phyloP scores from a whole-genome alignment of 2,888 invertebrate genomes.

The Lysandra coridon region DNA sequence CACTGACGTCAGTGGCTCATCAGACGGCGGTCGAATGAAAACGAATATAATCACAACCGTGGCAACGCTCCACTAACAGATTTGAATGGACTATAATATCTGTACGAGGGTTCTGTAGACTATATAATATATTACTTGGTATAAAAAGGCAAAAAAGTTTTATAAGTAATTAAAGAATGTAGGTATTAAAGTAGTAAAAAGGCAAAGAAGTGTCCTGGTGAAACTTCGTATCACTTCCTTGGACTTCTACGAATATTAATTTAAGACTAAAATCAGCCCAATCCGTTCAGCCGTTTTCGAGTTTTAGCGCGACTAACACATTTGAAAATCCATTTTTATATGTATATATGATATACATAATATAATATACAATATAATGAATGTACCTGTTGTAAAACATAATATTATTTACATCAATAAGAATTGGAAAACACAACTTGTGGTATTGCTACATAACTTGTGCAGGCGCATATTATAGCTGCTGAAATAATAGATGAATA shows the following conservation, averaged over 20 bases:
- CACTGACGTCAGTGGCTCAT: slow-evolving; percentile 5
- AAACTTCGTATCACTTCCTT: no score
- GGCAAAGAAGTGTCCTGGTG: no score
- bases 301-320: no score
- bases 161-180: neutral
- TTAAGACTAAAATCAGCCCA: no score
- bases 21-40: neutral
- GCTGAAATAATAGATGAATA: neutral
- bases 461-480: neutral
- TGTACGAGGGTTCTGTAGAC: neutral
- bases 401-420: neutral
- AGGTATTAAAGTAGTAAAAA: no score
- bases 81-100: neutral
- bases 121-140: neutral
- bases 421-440: neutral
- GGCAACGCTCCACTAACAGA: slow-evolving; percentile 1
- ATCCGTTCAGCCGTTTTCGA: no score
- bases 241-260: no score
- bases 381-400: no score
- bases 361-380: no score
- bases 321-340: no score
- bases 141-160: no score
- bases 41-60: neutral
- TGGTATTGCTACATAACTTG: neutral
- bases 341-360: no score